These are phyloP conservation scores for Eupithecia dodoneata DNA, from an alignment of 2,888 invertebrate genomes.

Conservation along the genomic window DNA sequence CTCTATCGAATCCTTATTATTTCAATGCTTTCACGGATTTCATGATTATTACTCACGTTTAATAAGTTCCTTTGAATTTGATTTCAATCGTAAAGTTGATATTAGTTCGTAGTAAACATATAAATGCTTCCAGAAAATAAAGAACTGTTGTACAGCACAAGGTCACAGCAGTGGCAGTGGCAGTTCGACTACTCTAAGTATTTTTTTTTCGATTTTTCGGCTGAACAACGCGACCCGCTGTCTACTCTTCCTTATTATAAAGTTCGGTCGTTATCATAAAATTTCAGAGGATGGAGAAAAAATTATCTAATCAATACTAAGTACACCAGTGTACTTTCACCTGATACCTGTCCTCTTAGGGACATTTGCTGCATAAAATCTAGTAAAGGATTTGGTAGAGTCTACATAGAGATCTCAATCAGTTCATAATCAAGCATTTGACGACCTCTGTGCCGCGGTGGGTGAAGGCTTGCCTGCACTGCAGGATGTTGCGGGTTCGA, in stretches of 20 bases:
- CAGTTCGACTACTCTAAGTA: too few relatives aligned
- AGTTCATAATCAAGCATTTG: not conserved
- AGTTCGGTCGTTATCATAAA: not conserved
- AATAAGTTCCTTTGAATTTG: slow-evolving; percentile 37
- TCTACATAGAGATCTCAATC: not conserved
- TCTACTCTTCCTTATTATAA: not conserved
- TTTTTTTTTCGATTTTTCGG: not conserved
- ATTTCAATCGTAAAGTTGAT: slow-evolving; percentile 29
- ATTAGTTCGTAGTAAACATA: slow-evolving; percentile 11
- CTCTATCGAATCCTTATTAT: slow-evolving; percentile 30
- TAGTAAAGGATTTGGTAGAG: not conserved
- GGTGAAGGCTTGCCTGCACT: too few relatives aligned
- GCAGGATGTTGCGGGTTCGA: too few relatives aligned
- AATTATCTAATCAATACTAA: not conserved
- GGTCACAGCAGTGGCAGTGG: not conserved
- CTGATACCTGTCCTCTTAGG: not conserved
- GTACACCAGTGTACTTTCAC: not conserved
- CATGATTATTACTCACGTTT: slow-evolving; percentile 39
- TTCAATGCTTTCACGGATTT: slow-evolving; percentile 36
- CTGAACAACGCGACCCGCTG: not conserved
- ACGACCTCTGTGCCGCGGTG: too few relatives aligned
- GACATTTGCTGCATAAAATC: not conserved
- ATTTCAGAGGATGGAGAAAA: not conserved
- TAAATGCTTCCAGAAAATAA: not conserved
- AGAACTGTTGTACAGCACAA: not conserved